phyloP scores from a whole-genome alignment of 2,113 vertebrate genomes.

The Oryzias woworae region DNA sequence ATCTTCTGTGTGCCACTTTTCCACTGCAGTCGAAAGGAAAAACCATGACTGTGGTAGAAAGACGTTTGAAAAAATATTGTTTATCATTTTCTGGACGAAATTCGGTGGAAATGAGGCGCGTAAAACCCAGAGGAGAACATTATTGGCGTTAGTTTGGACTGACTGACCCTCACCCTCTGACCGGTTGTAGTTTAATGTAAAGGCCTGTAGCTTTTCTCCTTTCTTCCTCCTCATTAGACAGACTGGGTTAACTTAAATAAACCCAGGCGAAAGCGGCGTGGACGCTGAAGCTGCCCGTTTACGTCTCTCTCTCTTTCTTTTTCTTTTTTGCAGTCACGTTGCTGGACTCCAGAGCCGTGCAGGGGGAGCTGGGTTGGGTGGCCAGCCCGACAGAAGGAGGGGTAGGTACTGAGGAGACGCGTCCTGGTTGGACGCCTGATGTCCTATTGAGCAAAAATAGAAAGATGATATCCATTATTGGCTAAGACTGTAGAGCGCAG shows the following conservation, averaged over 20 bases:
- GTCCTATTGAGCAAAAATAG: constrained; percentile 50
- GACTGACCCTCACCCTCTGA: no score
- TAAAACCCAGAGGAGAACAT: no score
- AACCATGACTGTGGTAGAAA: no score
- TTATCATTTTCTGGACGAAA: no score
- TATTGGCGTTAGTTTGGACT: no score
- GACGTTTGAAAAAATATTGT: no score
- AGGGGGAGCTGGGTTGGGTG: constrained; percentile 97
- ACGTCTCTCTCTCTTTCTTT: constrained; percentile 60
- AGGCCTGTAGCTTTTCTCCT: background rate
- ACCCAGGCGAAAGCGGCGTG: constrained; percentile 19
- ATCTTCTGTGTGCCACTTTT: no score
- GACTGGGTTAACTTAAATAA: constrained; percentile 13
- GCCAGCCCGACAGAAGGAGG: constrained; percentile 97
- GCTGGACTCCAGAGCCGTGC: constrained; percentile 95
- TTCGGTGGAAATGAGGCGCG: no score
- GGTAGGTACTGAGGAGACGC: constrained; percentile 82
- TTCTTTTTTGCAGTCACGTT: constrained; percentile 88
- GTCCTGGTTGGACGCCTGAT: constrained; percentile 51
- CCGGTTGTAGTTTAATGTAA: no score
- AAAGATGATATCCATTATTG: constrained; percentile 58
- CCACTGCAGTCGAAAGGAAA: no score
- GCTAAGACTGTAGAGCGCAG: constrained; percentile 29
- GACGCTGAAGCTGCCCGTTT: constrained; percentile 27
- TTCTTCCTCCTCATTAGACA: constrained; percentile 5